Conservation (phyloP, 2,113 vertebrate genomes). For the Eclectus roratus region DNA sequence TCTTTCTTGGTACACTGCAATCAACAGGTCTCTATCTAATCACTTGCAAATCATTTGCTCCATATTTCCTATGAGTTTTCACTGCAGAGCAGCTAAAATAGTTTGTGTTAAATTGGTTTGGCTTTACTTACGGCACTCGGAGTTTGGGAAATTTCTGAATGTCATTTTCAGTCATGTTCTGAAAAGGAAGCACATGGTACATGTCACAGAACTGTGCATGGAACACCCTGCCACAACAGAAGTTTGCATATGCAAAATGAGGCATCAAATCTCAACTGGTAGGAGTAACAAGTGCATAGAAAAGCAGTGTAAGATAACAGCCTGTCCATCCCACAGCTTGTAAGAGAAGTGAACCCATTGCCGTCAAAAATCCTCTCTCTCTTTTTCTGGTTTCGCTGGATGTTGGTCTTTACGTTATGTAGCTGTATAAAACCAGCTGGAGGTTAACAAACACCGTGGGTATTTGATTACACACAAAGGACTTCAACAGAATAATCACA, state of each 20-base stretch:
- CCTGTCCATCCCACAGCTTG: background rate
- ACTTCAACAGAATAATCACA: background rate
- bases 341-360: background rate
- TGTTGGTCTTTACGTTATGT: background rate
- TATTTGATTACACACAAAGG: background rate
- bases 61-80: background rate
- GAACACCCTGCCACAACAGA: background rate
- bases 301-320: background rate
- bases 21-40: background rate
- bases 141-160: conserved; percentile 93
- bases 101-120: background rate
- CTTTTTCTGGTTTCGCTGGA: background rate
- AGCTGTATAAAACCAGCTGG: background rate
- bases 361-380: background rate
- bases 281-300: background rate
- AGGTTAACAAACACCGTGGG: background rate
- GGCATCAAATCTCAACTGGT: background rate
- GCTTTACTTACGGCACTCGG: conserved; percentile 88
- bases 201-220: background rate
- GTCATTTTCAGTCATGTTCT: conserved; percentile 92
- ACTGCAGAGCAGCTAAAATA: background rate
- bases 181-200: conserved; percentile 53
- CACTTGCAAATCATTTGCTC: background rate
- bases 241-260: background rate
- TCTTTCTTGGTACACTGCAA: background rate